These are phyloP conservation scores for Todus mexicanus DNA, from an alignment of 2,797 vertebrate species.

Conservation along the genomic window DNA sequence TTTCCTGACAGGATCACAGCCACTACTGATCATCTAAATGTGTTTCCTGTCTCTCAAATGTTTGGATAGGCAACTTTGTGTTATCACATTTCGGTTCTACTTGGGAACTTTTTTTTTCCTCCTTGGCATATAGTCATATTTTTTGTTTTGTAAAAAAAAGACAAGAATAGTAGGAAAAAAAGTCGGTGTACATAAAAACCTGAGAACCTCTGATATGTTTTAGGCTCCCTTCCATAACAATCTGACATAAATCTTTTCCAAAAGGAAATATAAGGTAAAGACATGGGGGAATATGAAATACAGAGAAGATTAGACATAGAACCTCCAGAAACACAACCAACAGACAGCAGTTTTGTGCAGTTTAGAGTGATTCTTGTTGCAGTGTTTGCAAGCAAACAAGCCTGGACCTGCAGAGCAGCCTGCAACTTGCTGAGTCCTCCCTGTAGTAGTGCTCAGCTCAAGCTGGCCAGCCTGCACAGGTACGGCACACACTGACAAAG, in stretches of 20 bases:
- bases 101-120: background rate
- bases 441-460: background rate
- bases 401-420: background rate
- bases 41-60: background rate
- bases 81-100: background rate
- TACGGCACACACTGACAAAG: background rate
- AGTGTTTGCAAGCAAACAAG: background rate
- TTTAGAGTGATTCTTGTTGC: background rate
- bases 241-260: background rate
- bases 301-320: background rate
- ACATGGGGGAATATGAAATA: background rate
- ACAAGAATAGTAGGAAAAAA: background rate
- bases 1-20: background rate
- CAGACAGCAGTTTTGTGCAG: background rate
- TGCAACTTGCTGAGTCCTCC: rapidly evolving
- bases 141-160: background rate
- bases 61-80: background rate
- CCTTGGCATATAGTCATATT: background rate
- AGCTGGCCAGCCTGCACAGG: background rate
- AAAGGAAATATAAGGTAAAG: background rate
- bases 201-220: background rate
- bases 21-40: background rate
- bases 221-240: background rate
- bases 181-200: background rate
- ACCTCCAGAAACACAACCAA: background rate